phyloP scores from a whole-genome alignment of 2,797 vertebrate species.

The Lates japonicus region DNA sequence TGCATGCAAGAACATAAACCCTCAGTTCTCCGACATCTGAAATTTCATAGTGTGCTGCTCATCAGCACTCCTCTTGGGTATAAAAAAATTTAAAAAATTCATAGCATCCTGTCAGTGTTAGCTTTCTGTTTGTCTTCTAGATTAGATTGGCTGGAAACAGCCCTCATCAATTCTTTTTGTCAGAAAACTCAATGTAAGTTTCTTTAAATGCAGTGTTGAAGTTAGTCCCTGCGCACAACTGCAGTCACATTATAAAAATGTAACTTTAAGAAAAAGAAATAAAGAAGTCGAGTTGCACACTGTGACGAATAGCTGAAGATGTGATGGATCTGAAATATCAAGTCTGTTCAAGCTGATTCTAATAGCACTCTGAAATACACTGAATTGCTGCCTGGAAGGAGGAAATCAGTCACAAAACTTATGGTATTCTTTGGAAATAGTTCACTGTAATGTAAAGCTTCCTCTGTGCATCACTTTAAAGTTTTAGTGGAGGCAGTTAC shows the following conservation, averaged over 20 bases:
- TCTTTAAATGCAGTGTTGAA: constrained; percentile 34
- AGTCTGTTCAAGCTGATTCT: constrained; percentile 39
- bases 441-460: constrained; percentile 47
- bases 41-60: constrained; percentile 5
- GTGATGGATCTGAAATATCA: constrained; percentile 31
- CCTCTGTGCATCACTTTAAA: constrained; percentile 62
- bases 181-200: constrained; percentile 17
- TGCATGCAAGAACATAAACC: background rate
- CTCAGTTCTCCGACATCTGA: background rate
- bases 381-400: constrained; percentile 49
- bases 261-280: constrained; percentile 10
- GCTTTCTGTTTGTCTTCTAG: constrained; percentile 31
- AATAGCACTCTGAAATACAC: constrained; percentile 47
- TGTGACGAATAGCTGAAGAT: constrained; percentile 31
- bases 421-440: constrained; percentile 56
- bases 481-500: constrained; percentile 74
- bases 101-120: constrained; percentile 2
- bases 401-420: constrained; percentile 44
- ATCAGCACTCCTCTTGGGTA: constrained; percentile 1
- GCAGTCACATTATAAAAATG: constrained; percentile 19
- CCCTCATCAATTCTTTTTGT: constrained; percentile 24
- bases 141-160: constrained; percentile 22
- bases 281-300: constrained; percentile 21
- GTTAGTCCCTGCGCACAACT: background rate
- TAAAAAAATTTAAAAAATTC: constrained; percentile 18